phyloP scores from a whole-genome alignment of 2,888 invertebrate genomes.

The Torymus auratus region DNA sequence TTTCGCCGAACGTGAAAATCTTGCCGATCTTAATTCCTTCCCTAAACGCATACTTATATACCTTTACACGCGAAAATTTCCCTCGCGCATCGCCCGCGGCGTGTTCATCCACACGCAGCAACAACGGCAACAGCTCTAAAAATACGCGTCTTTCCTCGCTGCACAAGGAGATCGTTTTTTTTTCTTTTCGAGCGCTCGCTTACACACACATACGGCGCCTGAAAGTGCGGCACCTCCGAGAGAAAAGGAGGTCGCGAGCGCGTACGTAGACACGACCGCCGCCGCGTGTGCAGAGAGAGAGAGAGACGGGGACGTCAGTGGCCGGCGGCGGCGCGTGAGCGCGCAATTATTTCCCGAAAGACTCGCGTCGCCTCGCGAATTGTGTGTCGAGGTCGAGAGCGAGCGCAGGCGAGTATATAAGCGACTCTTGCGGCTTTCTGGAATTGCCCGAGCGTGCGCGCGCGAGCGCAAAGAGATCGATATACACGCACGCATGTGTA shows the following conservation, averaged over 20 bases:
- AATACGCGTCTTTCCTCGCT: too few species aligned
- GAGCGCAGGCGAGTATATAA: neutral
- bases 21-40: too few species aligned
- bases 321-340: conserved; percentile 37
- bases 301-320: conserved; percentile 16
- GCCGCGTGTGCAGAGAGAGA: too few species aligned
- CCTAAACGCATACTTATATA: too few species aligned
- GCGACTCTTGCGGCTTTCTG: conserved; percentile 49
- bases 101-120: too few species aligned
- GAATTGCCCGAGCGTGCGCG: conserved; percentile 27
- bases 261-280: conserved; percentile 45
- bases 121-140: too few species aligned
- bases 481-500: neutral
- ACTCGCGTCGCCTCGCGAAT: conserved; percentile 57
- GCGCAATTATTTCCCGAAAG: conserved; percentile 59
- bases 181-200: too few species aligned
- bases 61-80: too few species aligned
- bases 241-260: conserved; percentile 57
- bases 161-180: neutral
- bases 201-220: neutral
- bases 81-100: too few species aligned
- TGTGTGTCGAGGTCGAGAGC: conserved; percentile 59
- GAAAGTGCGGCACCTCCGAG: conserved; percentile 24
- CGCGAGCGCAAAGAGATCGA: conserved; percentile 44
- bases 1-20: too few species aligned